Conservation (phyloP, 2,888 invertebrate genomes). For the Clanis bilineata region DNA sequence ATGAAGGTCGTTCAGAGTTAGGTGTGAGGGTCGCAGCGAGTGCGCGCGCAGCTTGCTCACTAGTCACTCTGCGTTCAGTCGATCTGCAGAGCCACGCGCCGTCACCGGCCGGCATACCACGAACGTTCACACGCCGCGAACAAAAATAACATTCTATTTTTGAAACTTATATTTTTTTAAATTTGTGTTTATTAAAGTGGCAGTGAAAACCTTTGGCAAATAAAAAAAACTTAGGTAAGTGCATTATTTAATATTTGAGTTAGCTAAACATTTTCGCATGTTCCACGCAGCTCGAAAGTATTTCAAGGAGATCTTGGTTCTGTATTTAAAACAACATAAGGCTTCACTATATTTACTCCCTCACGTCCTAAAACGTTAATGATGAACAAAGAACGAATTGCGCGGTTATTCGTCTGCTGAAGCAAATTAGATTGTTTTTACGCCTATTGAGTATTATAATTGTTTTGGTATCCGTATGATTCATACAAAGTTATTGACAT, state of each 20-base stretch:
- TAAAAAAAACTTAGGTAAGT: slow-evolving; percentile 53
- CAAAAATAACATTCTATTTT: slow-evolving; percentile 33
- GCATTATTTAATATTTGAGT: slow-evolving; percentile 54
- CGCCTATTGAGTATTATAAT: neutral
- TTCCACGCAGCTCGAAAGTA: slow-evolving; percentile 77
- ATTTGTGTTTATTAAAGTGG: slow-evolving; percentile 15
- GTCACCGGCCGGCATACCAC: slow-evolving; percentile 48
- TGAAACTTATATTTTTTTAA: slow-evolving; percentile 20
- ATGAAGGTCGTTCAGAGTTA: slow-evolving; percentile 47
- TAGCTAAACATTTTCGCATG: slow-evolving; percentile 74
- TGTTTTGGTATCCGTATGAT: neutral
- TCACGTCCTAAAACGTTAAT: neutral
- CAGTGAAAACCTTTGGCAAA: slow-evolving; percentile 20
- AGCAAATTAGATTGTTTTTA: slow-evolving; percentile 5
- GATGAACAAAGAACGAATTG: neutral
- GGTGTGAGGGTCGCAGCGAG: slow-evolving; percentile 49
- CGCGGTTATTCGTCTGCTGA: slow-evolving; percentile 8
- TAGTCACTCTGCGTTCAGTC: slow-evolving; percentile 54
- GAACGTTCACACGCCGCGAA: slow-evolving; percentile 29
- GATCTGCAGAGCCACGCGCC: slow-evolving; percentile 67
- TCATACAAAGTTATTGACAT: neutral
- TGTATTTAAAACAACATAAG: slow-evolving; percentile 5
- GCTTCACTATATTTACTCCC: slow-evolving; percentile 2
- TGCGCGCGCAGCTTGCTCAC: slow-evolving; percentile 37
- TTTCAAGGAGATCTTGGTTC: slow-evolving; percentile 76